phyloP scores from a whole-genome alignment of 2,797 vertebrate species.

The Ambastaia sidthimunki region DNA sequence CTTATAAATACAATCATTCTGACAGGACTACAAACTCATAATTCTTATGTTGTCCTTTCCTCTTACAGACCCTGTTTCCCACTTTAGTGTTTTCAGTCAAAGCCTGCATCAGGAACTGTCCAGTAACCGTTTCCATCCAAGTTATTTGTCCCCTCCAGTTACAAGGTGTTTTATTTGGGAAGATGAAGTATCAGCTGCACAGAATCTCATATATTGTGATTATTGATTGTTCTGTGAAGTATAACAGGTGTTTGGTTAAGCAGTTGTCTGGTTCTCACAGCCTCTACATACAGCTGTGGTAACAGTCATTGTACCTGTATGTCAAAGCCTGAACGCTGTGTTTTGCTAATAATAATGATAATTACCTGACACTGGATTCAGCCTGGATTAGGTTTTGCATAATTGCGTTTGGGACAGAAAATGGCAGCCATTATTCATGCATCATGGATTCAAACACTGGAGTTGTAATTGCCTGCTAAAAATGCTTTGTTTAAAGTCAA shows the following conservation, averaged over 20 bases:
- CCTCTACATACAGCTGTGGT: neutral
- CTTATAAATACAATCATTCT: neutral
- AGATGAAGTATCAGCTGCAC: constrained; percentile 16
- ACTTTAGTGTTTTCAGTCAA: neutral
- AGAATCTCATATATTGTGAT: constrained; percentile 32
- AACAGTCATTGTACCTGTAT: constrained; percentile 10
- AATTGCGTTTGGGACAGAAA: constrained; percentile 3
- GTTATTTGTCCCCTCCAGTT: constrained; percentile 14
- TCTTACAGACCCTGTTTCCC: too few relatives aligned
- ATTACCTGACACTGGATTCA: constrained; percentile 15
- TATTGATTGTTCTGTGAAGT: constrained; percentile 37
- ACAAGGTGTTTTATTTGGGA: constrained; percentile 1
- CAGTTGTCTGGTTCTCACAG: neutral
- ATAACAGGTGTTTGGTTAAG: constrained; percentile 40
- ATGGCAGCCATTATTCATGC: constrained; percentile 5
- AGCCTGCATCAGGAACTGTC: neutral
- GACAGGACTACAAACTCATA: neutral
- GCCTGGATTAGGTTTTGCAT: neutral
- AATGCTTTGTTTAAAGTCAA: neutral
- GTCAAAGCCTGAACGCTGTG: neutral
- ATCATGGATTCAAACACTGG: constrained; percentile 5
- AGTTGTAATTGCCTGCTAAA: neutral
- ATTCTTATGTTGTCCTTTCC: too few relatives aligned
- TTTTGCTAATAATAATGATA: constrained; percentile 28
- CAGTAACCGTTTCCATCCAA: neutral